A percentile compares a stretch with the other conserved stretches of the same genome.
phyloP scores from a whole-genome alignment of 2,888 invertebrate genomes.

The Tetanocera ferruginea region DNA sequence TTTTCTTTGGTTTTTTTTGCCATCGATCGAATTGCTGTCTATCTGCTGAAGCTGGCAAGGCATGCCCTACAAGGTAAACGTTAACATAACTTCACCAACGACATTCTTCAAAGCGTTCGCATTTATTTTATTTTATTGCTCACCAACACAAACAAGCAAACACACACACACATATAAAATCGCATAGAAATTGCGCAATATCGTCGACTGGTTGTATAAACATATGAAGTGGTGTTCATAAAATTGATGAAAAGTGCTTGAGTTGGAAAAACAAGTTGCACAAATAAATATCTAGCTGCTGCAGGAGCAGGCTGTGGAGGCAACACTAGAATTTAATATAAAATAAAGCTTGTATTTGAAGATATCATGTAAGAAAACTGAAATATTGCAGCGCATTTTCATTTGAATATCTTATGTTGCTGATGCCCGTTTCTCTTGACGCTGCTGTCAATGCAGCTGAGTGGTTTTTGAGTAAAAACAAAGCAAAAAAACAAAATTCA shows the following conservation, averaged over 20 bases:
- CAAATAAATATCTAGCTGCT: neutral
- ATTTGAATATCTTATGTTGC: neutral
- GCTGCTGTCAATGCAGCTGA: neutral
- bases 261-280: slow-evolving; percentile 2
- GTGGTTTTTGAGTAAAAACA: neutral
- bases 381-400: neutral
- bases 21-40: too few species aligned
- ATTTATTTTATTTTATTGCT: neutral
- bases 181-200: neutral
- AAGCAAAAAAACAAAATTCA: too few species aligned
- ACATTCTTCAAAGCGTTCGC: neutral
- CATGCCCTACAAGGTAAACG: too few species aligned
- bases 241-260: slow-evolving; percentile 14
- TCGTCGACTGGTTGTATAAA: neutral
- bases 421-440: neutral
- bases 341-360: neutral
- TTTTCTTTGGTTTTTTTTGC: too few species aligned
- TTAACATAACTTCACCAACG: neutral
- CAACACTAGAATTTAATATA: too few species aligned
- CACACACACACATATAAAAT: neutral
- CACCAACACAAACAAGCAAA: neutral
- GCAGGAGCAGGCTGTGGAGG: neutral
- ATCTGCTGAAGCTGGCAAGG: too few species aligned
- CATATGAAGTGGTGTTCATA: neutral
- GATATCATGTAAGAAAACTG: neutral